Conservation (phyloP, 2,888 invertebrate genomes). For the Invenusta paracnida region DNA sequence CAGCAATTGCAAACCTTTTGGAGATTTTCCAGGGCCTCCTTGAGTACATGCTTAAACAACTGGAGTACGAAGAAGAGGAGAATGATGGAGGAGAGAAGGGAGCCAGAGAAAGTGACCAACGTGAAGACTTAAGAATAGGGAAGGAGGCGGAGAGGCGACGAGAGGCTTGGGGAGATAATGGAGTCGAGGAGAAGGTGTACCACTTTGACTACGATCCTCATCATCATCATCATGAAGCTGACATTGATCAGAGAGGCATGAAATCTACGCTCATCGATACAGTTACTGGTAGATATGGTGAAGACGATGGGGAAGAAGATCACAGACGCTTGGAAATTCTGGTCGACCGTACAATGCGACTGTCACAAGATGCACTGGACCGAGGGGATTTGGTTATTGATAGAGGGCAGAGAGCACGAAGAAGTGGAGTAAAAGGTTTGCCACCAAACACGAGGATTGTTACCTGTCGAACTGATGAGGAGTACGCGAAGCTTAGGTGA, state of each 20-base stretch:
- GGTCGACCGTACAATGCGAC: background rate
- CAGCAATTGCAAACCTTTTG: conserved; percentile 53
- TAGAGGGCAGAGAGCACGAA: too few relatives aligned
- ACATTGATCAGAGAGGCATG: too few relatives aligned
- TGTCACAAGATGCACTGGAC: background rate
- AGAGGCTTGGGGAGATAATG: too few relatives aligned
- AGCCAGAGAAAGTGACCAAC: background rate
- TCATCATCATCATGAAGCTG: too few relatives aligned
- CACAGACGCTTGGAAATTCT: background rate
- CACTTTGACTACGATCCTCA: too few relatives aligned
- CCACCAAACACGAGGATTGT: background rate
- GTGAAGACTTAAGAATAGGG: too few relatives aligned
- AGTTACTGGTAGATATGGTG: too few relatives aligned
- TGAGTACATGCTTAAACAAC: conserved; percentile 53
- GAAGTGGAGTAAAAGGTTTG: too few relatives aligned
- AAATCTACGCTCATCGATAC: too few relatives aligned
- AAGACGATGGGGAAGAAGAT: too few relatives aligned
- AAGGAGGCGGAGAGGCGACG: too few relatives aligned
- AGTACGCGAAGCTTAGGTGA: background rate
- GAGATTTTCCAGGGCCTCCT: conserved; percentile 57
- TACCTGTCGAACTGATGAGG: background rate
- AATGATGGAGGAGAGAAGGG: background rate
- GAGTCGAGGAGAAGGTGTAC: too few relatives aligned
- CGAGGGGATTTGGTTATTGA: background rate
- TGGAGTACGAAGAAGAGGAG: background rate